A percentile compares a stretch with the other conserved stretches of the same genome.
phyloP scores from a whole-genome alignment of 2,888 invertebrate genomes.

The Mythimna impura region DNA sequence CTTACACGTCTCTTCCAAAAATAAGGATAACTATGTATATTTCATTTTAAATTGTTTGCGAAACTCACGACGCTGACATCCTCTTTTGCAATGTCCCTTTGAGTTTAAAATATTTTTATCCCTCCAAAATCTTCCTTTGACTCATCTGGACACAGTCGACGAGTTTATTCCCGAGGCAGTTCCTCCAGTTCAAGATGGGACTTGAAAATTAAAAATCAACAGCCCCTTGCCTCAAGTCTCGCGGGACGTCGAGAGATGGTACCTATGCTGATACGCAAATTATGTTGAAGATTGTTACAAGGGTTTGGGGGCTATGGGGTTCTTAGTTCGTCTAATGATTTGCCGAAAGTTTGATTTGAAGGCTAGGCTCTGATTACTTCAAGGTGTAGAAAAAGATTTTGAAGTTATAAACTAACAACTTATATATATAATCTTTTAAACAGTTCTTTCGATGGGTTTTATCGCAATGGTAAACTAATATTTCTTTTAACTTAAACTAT shows the following conservation, averaged over 20 bases:
- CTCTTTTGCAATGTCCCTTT: slow-evolving; percentile 31
- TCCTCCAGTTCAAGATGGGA: slow-evolving; percentile 64
- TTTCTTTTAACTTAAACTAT: background rate
- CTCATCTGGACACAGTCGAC: slow-evolving; percentile 20
- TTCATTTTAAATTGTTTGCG: background rate
- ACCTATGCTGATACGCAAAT: slow-evolving; percentile 57
- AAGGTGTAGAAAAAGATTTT: too few relatives aligned
- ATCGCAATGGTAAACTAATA: too few relatives aligned
- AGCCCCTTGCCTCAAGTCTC: slow-evolving; percentile 59
- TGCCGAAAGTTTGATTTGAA: slow-evolving; percentile 6
- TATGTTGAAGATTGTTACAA: slow-evolving; percentile 53
- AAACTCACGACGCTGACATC: background rate
- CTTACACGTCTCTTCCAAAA: background rate
- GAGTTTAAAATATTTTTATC: slow-evolving; percentile 46
- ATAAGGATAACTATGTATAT: background rate
- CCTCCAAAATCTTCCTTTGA: slow-evolving; percentile 57
- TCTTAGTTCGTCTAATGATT: background rate
- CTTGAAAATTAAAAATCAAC: slow-evolving; percentile 75
- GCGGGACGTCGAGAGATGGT: slow-evolving; percentile 53
- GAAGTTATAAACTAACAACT: background rate
- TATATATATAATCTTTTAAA: too few relatives aligned
- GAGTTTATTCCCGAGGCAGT: slow-evolving; percentile 63
- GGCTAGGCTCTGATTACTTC: background rate
- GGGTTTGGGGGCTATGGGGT: slow-evolving; percentile 29
- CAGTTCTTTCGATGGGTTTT: too few relatives aligned